Conservation (phyloP, 2,797 vertebrate species). For the Oryzias sinensis region DNA sequence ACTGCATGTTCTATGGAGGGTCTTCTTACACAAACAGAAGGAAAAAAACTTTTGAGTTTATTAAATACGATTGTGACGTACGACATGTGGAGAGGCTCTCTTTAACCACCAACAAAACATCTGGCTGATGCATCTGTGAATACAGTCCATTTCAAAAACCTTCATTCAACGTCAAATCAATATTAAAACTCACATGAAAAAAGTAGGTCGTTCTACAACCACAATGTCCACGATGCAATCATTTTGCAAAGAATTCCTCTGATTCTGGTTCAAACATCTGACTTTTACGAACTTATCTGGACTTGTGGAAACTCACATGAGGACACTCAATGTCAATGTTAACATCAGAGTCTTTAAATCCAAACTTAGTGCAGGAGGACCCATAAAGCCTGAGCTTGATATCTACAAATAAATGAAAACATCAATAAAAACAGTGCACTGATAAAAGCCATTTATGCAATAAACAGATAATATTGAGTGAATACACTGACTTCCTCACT, state of each 20-base stretch:
- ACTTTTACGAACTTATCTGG: not conserved
- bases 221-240: constrained; percentile 3
- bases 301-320: constrained; percentile 80
- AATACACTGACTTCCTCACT: no score
- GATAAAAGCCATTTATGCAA: not conserved
- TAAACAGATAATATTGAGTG: no score
- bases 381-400: constrained; percentile 91
- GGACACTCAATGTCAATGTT: constrained; percentile 93
- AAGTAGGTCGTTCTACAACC: constrained; percentile 1
- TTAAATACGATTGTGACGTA: constrained; percentile 75
- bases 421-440: not conserved
- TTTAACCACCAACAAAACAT: constrained; percentile 90
- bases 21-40: not conserved
- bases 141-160: constrained; percentile 58
- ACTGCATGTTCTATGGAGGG: not conserved
- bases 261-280: not conserved
- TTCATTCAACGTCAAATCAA: constrained; percentile 45
- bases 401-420: constrained; percentile 66
- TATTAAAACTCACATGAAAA: constrained; percentile 30
- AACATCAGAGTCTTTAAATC: constrained; percentile 93
- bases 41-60: not conserved
- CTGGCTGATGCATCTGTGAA: constrained; percentile 93
- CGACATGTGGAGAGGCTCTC: constrained; percentile 86
- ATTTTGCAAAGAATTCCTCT: not conserved
- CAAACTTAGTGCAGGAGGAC: constrained; percentile 90